Evolutionary conservation across 1,140 invertebrate species (phyloP).

Genomic region (Drosophila virilis): DNA sequence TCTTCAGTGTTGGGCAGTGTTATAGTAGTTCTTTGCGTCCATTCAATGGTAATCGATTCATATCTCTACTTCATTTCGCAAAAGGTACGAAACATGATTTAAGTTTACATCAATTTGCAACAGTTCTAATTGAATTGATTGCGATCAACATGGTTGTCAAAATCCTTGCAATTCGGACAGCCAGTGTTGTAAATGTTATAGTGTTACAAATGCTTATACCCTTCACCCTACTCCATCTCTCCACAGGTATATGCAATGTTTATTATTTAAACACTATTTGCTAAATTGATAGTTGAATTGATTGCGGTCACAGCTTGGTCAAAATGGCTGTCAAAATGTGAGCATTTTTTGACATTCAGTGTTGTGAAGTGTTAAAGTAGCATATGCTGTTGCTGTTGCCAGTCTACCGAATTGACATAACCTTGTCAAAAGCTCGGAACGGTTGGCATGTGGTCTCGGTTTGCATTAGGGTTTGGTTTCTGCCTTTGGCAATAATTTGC

Average conservation of each 20-base stretch:
- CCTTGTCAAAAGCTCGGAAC: conserved; percentile 17
- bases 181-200: too few relatives aligned
- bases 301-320: not conserved
- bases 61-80: too few relatives aligned
- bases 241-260: not conserved
- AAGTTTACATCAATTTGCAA: too few relatives aligned
- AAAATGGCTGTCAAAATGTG: not conserved
- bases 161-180: too few relatives aligned
- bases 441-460: conserved; percentile 17
- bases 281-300: not conserved
- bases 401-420: conserved; percentile 1
- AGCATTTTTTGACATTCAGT: not conserved
- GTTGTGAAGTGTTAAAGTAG: not conserved
- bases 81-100: too few relatives aligned
- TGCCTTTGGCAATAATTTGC: conserved; percentile 5
- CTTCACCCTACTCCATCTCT: too few relatives aligned
- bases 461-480: conserved; percentile 26
- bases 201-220: too few relatives aligned
- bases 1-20: too few relatives aligned
- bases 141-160: too few relatives aligned
- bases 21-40: too few relatives aligned
- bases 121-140: too few relatives aligned
- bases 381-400: not conserved
- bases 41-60: too few relatives aligned
- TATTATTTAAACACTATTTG: not conserved